Conservation (phyloP, 2,888 invertebrate species). For the Cyaniris semiargus region DNA sequence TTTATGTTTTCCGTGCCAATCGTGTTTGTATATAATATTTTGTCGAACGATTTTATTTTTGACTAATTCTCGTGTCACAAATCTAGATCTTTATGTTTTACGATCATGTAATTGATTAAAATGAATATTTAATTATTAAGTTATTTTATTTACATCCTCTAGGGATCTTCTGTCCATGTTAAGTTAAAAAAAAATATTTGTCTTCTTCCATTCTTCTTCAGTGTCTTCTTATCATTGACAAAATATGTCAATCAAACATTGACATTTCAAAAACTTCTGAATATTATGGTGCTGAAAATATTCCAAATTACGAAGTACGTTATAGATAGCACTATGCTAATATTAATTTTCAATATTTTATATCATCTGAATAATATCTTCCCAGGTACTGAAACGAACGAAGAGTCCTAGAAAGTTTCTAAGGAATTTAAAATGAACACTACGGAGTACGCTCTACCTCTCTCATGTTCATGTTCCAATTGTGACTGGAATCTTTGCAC, state of each 20-base stretch:
- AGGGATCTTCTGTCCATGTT: background rate
- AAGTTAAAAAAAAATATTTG: background rate
- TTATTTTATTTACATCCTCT: slow-evolving; percentile 42
- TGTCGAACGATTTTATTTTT: slow-evolving; percentile 33
- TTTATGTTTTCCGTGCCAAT: slow-evolving; percentile 71
- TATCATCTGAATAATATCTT: slow-evolving; percentile 3
- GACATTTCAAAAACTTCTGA: background rate
- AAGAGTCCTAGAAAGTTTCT: background rate
- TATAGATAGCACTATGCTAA: background rate
- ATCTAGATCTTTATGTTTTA: slow-evolving; percentile 38
- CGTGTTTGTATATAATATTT: slow-evolving; percentile 52
- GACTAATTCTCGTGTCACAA: slow-evolving; percentile 39
- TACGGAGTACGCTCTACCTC: background rate
- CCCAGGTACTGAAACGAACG: background rate
- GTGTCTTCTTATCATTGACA: background rate
- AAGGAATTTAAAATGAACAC: background rate
- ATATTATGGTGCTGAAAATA: background rate
- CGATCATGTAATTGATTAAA: slow-evolving; percentile 61
- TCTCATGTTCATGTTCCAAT: slow-evolving; percentile 28
- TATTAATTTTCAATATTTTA: background rate
- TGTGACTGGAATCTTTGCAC: slow-evolving; percentile 28
- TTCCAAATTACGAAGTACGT: background rate
- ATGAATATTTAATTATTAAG: slow-evolving; percentile 57
- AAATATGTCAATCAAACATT: background rate
- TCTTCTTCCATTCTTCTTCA: background rate